phyloP scores from a whole-genome alignment of 2,797 vertebrate genomes.

The Myripristis jacobus region DNA sequence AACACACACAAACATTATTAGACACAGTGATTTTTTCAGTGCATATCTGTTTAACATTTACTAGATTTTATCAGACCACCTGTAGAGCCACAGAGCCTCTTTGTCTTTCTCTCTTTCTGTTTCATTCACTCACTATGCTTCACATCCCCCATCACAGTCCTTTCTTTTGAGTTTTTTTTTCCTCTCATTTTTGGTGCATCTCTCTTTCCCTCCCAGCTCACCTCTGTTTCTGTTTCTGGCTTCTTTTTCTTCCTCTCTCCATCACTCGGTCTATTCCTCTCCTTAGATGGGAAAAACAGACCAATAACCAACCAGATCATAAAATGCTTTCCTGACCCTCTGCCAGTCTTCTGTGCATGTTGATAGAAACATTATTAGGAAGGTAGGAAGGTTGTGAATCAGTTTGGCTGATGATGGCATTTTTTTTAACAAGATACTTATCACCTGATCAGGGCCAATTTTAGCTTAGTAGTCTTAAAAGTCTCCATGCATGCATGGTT shows the following conservation, averaged over 20 bases:
- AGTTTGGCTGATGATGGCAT: conserved; percentile 46
- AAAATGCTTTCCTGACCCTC: conserved; percentile 59
- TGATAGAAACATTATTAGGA: conserved; percentile 48
- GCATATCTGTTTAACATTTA: too few relatives aligned
- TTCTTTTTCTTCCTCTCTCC: not conserved
- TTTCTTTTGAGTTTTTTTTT: conserved; percentile 63
- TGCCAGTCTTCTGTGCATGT: conserved; percentile 44
- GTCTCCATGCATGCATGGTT: not conserved
- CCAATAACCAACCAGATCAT: conserved; percentile 53
- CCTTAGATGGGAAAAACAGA: conserved; percentile 37
- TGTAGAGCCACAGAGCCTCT: too few relatives aligned
- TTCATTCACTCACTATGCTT: conserved; percentile 4
- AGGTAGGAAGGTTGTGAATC: conserved; percentile 57
- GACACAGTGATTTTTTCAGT: too few relatives aligned
- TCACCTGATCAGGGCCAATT: conserved; percentile 28
- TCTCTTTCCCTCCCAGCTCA: not conserved
- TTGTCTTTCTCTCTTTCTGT: conserved; percentile 16
- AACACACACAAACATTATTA: too few relatives aligned
- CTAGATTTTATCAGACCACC: too few relatives aligned
- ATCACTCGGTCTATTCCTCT: not conserved
- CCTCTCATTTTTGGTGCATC: conserved; percentile 19
- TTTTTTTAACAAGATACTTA: conserved; percentile 39
- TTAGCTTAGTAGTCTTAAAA: conserved; percentile 23
- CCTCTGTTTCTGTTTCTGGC: not conserved
- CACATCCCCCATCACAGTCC: conserved; percentile 58